Base-by-base conservation (phyloP, 2,888 invertebrate genomes). In the Nomada ferruginata region DNA sequence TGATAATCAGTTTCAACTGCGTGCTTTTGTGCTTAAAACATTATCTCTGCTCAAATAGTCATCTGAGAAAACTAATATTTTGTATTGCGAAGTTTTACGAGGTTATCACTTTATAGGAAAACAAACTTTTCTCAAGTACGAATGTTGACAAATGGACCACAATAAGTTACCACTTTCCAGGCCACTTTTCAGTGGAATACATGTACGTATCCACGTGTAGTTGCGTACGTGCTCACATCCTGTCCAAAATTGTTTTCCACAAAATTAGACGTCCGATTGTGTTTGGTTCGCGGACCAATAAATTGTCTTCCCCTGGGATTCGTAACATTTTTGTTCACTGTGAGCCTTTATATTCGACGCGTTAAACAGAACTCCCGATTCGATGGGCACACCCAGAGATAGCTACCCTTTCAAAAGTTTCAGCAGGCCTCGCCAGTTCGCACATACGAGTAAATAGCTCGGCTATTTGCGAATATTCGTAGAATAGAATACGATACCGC, bases 381-480 rank as follows among this genome's bases (percentile, higher is more conserved):
- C 76, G 79, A 73, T 70, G 75, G 63, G 50, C 59, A 75, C 65
- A 74, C 61, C 69, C 66, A 75, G 81, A 84, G 81, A 84, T 72
- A 66, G 81, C 63, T 57, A 59, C 76, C 81, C 73, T 86, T 86
- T 84, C 82, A 84, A 79, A 79, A 70, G 75, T 50, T 73, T 53
- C 75, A 73, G 20, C 77, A 70, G 68, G 44, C 59, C 57, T 15
- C 47, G 57, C 29, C 55, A 42, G 60, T 72, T 60, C 52, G 47
- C 18, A 44, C 42, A 20, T 20, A n/a, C 20, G 66, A 65, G 73
- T 76, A 83, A 86, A 87, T 76, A 80, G 73, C 57, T 26, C 55
- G 50, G 68, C 73, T 80, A 85, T 83, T 83, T 71, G 79, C 83
- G 65, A 76, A 82, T 80, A 85, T 79, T 76, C 71, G 71, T 57